Conservation (phyloP, 2,113 vertebrate genomes). For the Crotalus tigris region DNA sequence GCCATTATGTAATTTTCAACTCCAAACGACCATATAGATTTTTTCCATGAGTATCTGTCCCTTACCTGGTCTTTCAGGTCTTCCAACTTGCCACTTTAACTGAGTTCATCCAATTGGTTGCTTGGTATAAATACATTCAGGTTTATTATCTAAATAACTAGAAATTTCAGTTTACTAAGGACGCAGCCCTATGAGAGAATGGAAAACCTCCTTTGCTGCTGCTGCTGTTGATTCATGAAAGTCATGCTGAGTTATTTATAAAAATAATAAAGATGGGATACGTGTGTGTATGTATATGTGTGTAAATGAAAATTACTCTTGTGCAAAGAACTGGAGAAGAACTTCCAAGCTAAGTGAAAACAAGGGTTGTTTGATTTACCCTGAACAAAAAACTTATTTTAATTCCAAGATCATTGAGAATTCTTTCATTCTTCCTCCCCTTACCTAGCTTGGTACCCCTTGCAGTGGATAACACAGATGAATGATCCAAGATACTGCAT, state of each 20-base stretch:
- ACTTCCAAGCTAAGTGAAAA: not conserved
- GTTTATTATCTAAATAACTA: not conserved
- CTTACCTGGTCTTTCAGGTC: not conserved
- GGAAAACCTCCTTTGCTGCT: not conserved
- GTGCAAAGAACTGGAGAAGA: not conserved
- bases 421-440: not conserved
- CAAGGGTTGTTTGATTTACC: not conserved
- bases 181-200: not conserved
- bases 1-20: not conserved
- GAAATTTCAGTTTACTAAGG: not conserved
- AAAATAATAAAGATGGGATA: not conserved
- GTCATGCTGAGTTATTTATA: not conserved
- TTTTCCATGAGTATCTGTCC: not conserved
- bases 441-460: constrained; percentile 77
- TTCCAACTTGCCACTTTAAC: not conserved
- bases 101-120: not conserved
- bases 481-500: constrained; percentile 29
- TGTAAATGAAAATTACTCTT: not conserved
- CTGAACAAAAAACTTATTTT: not conserved
- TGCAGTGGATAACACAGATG: constrained; percentile 67
- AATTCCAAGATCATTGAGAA: not conserved
- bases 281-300: too few relatives aligned
- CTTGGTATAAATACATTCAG: not conserved
- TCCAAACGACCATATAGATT: not conserved
- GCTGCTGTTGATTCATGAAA: not conserved